Percentiles rank a stretch among this genome's conserved stretches.
phyloP scores from a whole-genome alignment of 2,888 invertebrate species.

The Thalpophila matura region DNA sequence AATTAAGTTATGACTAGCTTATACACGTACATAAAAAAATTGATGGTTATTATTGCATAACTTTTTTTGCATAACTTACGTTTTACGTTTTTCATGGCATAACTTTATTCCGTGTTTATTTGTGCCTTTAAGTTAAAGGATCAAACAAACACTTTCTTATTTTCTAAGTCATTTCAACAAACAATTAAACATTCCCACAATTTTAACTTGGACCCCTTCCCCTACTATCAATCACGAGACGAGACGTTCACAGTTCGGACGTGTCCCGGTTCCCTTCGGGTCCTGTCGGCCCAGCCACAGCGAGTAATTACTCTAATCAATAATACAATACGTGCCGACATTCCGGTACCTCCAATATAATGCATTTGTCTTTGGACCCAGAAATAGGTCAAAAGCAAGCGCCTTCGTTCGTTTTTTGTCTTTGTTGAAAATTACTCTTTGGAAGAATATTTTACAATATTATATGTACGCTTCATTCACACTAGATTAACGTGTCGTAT shows the following conservation, averaged over 20 bases:
- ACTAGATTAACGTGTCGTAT: no score
- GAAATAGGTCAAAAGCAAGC: conserved; percentile 30
- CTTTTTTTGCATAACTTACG: no score
- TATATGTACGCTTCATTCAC: no score
- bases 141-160: no score
- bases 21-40: no score
- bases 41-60: no score
- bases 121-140: no score
- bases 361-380: conserved; percentile 28
- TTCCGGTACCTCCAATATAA: conserved; percentile 20
- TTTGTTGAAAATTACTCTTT: no score
- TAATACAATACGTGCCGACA: conserved; percentile 51
- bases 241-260: conserved; percentile 27
- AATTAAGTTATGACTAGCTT: no score
- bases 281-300: conserved; percentile 15
- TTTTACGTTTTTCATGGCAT: no score
- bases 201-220: conserved; percentile 4
- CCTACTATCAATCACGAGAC: conserved; percentile 40
- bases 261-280: conserved; percentile 16
- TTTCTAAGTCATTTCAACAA: neutral
- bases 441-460: neutral
- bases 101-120: no score
- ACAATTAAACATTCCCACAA: neutral
- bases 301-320: conserved; percentile 53
- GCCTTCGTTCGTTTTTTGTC: neutral